Evolutionary conservation across 2,113 vertebrate species (phyloP), one percentile per base, ranked within the genome.

Genomic region (Chloroceryle aenea): DNA sequence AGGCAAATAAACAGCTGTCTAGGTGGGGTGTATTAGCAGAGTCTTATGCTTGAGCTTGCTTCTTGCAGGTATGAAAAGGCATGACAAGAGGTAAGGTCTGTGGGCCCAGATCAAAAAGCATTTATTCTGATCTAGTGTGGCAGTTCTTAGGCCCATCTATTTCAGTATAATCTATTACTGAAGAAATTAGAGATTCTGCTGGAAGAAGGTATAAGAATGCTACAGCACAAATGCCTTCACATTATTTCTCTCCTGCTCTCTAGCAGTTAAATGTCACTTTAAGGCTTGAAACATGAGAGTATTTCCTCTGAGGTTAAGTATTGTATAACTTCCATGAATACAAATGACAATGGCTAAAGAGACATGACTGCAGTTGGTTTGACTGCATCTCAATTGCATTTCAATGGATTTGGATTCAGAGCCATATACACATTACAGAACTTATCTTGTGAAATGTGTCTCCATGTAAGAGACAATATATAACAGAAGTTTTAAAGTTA

Each of bases 31-130:
- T 89, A 16, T 21, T 48, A 66, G 43, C 53, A 14, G 1, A 30
- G 30, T 30, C 10, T 80, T 66, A 36, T 16, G 30, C 30, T 67
- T 89, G 45, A 75, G 38, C 61, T 91, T 2, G 1, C 19, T 9
- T 5, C 38, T 74, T 91, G 45, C 76, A 59, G 52, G 26, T 30
- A 27, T 38, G 40, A 25, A 63, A 32, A 34, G 14, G 26, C 3
- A 1, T 56, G n/a, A 43, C 40, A 73, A 22, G 67, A 43, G n/a
- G 26, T 29, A 45, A 34, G 7, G 12, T 42, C 58, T 79, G 74
- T 59, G 47, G 55, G 29, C 6, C 5, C 26, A 58, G 38, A 38
- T 48, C 23, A 16, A 22, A 32, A 71, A 45, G 14, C 0, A 0
- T 78, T 89, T 89, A 9, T 78, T 82, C 29, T 71, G 38, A 47